Evolutionary conservation across 1,140 invertebrate species (phyloP).

Genomic region (Apolygus lucorum): DNA sequence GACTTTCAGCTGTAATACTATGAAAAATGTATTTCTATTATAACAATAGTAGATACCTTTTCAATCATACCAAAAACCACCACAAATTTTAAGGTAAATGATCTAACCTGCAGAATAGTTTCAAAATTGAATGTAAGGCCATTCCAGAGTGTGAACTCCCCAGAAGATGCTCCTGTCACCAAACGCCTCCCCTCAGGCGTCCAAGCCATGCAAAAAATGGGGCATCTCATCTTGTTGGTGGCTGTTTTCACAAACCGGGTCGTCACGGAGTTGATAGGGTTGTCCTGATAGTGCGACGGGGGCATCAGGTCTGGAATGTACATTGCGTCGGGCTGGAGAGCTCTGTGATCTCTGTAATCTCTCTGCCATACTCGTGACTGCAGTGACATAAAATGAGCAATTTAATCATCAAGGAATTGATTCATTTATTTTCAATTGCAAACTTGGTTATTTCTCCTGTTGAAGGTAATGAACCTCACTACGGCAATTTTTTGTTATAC

Average conservation of each 20-base stretch:
- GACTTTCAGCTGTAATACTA: no score
- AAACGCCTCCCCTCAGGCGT: conserved; percentile 95
- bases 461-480: no score
- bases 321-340: conserved; percentile 83
- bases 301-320: conserved; percentile 82
- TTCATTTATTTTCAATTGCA: no score
- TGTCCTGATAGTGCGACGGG: conserved; percentile 80
- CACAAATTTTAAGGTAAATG: no score
- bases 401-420: no score
- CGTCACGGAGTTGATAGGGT: conserved; percentile 94
- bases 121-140: conserved; percentile 99
- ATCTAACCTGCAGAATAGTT: conserved; percentile 90
- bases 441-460: no score
- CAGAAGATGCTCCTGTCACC: conserved; percentile 96
- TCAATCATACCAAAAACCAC: no score
- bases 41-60: no score
- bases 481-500: no score
- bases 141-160: conserved; percentile 99
- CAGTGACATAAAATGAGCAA: no score
- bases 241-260: conserved; percentile 96
- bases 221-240: conserved; percentile 99
- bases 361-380: conserved; percentile 88
- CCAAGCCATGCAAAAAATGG: conserved; percentile 98
- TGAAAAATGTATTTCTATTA: no score
- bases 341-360: conserved; percentile 75